phyloP scores from a whole-genome alignment of 2,797 vertebrate species.

The Myoxocephalus aenaeus region DNA sequence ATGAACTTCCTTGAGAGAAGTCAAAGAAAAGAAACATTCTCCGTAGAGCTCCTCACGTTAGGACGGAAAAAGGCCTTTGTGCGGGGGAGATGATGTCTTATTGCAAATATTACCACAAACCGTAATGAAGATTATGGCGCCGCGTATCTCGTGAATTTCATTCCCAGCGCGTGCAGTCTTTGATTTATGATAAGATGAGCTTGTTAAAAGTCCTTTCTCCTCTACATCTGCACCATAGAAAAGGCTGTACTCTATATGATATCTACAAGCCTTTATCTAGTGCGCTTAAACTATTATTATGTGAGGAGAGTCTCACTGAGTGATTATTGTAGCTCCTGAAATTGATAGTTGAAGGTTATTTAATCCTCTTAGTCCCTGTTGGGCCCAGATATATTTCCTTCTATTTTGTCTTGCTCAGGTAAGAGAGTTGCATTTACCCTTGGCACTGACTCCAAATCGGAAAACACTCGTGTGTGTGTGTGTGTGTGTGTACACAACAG shows the following conservation, averaged over 20 bases:
- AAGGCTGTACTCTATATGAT: constrained; percentile 15
- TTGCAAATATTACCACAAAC: constrained; percentile 34
- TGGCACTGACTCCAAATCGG: constrained; percentile 37
- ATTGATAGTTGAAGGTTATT: constrained; percentile 68
- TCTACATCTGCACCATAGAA: constrained; percentile 14
- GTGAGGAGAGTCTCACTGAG: constrained; percentile 42
- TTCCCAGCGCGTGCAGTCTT: constrained; percentile 43
- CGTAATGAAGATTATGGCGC: constrained; percentile 32
- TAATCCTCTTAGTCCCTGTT: constrained; percentile 64
- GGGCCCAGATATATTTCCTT: constrained; percentile 50
- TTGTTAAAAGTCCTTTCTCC: constrained; percentile 24
- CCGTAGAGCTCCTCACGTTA: not conserved
- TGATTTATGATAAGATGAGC: constrained; percentile 35
- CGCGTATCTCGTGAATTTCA: constrained; percentile 48
- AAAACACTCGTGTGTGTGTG: constrained; percentile 2
- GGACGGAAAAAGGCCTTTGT: constrained; percentile 23
- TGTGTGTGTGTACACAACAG: constrained; percentile 16
- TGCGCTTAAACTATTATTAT: constrained; percentile 48
- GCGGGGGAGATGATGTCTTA: constrained; percentile 10
- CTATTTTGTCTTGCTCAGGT: constrained; percentile 53
- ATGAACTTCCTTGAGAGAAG: constrained; percentile 56
- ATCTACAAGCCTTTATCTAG: constrained; percentile 44
- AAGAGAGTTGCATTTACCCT: constrained; percentile 48
- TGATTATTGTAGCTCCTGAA: constrained; percentile 47
- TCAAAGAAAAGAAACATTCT: constrained; percentile 15